phyloP scores from a whole-genome alignment of 2,797 vertebrate genomes.

The Gastrophryne carolinensis region DNA sequence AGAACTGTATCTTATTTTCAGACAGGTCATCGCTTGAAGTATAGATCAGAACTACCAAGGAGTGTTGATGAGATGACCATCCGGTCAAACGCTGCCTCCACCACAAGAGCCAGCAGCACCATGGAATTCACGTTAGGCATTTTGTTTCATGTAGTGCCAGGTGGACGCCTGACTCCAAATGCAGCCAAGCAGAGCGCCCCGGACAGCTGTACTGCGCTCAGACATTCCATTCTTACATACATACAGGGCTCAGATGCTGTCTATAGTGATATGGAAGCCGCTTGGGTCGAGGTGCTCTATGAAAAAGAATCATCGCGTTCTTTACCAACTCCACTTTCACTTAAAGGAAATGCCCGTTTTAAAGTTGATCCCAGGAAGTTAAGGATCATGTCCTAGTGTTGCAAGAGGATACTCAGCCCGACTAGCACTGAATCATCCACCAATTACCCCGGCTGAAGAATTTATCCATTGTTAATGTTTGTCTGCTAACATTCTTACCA shows the following conservation, averaged over 20 bases:
- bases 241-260: no score
- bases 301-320: neutral
- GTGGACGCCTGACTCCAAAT: neutral
- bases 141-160: neutral
- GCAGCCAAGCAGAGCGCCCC: neutral
- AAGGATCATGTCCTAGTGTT: neutral
- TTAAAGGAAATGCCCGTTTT: neutral
- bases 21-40: no score
- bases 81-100: neutral
- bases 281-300: neutral
- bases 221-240: neutral
- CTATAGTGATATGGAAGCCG: no score
- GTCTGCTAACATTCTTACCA: no score
- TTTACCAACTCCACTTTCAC: neutral
- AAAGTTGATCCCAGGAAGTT: neutral
- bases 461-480: conserved; percentile 7
- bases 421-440: neutral
- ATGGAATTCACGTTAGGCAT: no score
- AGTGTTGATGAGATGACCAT: no score
- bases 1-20: no score
- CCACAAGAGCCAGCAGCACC: neutral
- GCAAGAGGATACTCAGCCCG: neutral
- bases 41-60: neutral
- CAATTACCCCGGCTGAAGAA: neutral
- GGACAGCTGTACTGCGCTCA: neutral